A percentile compares a stretch with the other conserved stretches of the same genome.
phyloP scores from a whole-genome alignment of 2,113 vertebrate genomes.

The Xenus cinereus region DNA sequence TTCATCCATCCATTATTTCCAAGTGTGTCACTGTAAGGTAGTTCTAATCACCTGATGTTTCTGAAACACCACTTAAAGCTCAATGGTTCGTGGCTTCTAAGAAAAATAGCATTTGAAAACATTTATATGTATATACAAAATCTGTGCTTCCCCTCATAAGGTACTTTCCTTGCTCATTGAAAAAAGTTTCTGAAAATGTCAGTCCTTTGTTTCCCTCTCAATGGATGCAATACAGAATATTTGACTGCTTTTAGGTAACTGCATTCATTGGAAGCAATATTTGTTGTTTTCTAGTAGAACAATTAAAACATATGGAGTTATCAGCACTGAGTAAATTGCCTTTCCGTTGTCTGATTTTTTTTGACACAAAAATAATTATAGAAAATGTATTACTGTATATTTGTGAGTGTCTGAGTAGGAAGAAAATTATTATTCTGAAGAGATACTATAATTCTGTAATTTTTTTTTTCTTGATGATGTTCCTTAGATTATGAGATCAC shows the following conservation, averaged over 20 bases:
- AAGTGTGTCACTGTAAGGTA: neutral
- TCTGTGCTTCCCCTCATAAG: neutral
- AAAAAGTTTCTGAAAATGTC: neutral
- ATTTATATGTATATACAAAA: neutral
- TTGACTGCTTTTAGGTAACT: conserved; percentile 19
- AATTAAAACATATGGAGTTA: neutral
- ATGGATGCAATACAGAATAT: neutral
- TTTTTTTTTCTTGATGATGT: neutral
- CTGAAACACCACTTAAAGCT: neutral
- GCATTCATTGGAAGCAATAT: neutral
- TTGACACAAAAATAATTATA: neutral
- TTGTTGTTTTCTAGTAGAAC: neutral
- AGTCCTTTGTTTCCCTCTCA: neutral
- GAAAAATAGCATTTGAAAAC: neutral
- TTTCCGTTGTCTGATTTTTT: neutral
- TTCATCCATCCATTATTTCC: neutral
- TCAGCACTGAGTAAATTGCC: neutral
- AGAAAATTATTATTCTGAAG: neutral
- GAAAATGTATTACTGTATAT: neutral
- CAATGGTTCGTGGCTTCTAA: neutral
- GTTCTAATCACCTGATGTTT: neutral
- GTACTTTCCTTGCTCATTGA: neutral
- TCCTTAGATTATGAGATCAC: neutral
- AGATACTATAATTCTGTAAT: neutral
- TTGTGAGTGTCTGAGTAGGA: neutral